Evolutionary conservation across 2,888 invertebrate genomes (phyloP).

Genomic region (Acronicta psi): DNA sequence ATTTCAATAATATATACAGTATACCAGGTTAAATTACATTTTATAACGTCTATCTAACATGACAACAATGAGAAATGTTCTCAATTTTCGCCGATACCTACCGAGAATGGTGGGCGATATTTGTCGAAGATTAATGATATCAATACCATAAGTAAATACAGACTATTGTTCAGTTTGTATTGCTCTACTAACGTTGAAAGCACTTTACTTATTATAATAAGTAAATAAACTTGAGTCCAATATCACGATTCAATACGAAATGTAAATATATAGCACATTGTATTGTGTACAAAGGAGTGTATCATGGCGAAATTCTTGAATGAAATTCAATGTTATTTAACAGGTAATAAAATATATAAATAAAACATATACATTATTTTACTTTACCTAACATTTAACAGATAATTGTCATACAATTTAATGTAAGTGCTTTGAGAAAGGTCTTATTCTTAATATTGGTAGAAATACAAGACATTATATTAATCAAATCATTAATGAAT

Average conservation of each 20-base stretch:
- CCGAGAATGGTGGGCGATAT: slow-evolving; percentile 31
- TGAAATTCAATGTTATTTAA: too few species aligned
- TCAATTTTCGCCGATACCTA: slow-evolving; percentile 36
- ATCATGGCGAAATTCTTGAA: too few species aligned
- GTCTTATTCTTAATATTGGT: too few species aligned
- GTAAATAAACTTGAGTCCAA: slow-evolving; percentile 26
- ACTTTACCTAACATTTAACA: too few species aligned
- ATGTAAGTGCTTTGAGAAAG: too few species aligned
- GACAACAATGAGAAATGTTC: slow-evolving; percentile 35
- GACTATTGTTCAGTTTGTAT: slow-evolving; percentile 48
- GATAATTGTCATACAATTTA: too few species aligned
- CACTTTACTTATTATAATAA: slow-evolving; percentile 39
- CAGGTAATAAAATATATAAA: too few species aligned
- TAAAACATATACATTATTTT: too few species aligned
- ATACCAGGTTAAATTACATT: background rate
- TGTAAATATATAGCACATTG: slow-evolving; percentile 2
- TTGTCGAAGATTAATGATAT: slow-evolving; percentile 52
- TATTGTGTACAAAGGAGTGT: background rate
- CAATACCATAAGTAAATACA: slow-evolving; percentile 55
- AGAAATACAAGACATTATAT: too few species aligned
- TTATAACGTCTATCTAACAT: slow-evolving; percentile 4
- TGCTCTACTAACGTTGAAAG: slow-evolving; percentile 35
- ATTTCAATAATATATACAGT: too few species aligned
- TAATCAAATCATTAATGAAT: too few species aligned
- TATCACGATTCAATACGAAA: slow-evolving; percentile 16